Percentiles rank a stretch among this genome's conserved stretches.
Conservation (phyloP, 2,888 invertebrate species). For the Drosophila monieri region DNA sequence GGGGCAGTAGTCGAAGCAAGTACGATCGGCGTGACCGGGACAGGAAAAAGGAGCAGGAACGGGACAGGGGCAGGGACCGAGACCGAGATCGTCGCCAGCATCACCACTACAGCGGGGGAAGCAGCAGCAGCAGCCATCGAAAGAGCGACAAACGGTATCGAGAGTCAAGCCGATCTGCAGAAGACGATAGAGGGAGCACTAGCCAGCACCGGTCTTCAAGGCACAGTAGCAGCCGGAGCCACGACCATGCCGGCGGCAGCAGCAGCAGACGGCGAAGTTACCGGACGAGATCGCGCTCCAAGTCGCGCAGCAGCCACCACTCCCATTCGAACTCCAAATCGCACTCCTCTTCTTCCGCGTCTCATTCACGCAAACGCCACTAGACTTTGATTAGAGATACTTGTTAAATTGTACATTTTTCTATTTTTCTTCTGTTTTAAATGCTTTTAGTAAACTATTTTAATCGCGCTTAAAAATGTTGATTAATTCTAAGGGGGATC, state of each 20-base stretch:
- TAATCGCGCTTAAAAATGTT: background rate
- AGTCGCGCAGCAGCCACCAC: constrained; percentile 76
- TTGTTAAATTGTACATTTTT: constrained; percentile 25
- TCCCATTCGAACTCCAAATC: constrained; percentile 51
- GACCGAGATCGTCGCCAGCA: constrained; percentile 29
- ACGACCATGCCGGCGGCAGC: constrained; percentile 49
- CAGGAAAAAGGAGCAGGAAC: constrained; percentile 23
- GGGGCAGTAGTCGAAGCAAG: constrained; percentile 41
- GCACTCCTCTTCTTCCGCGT: constrained; percentile 60
- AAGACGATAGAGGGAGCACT: constrained; percentile 48
- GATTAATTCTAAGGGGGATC: constrained; percentile 13
- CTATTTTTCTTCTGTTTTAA: constrained; percentile 17
- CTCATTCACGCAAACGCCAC: constrained; percentile 64
- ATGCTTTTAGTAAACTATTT: constrained; percentile 20
- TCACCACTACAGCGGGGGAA: constrained; percentile 31
- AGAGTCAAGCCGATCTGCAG: constrained; percentile 73
- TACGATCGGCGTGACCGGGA: constrained; percentile 34
- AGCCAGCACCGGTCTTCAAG: constrained; percentile 53
- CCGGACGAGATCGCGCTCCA: constrained; percentile 75
- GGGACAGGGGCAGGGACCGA: constrained; percentile 49
- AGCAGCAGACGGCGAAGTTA: constrained; percentile 49
- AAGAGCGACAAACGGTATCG: constrained; percentile 45
- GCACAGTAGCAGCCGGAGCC: constrained; percentile 53
- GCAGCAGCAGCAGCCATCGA: constrained; percentile 20
- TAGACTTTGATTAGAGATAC: constrained; percentile 17